phyloP scores from a whole-genome alignment of 2,797 vertebrate genomes.

The Channa striata region DNA sequence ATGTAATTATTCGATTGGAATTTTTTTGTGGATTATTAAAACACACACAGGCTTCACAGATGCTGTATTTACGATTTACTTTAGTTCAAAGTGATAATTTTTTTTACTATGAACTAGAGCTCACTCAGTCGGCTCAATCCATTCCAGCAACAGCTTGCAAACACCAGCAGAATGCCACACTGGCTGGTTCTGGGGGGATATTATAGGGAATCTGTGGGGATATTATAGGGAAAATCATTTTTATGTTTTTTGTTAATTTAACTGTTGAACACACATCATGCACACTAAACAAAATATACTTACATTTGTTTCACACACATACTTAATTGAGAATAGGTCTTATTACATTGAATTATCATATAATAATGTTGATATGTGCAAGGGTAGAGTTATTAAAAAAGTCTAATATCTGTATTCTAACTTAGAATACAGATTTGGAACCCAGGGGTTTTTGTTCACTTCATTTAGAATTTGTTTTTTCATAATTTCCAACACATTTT shows the following conservation, averaged over 20 bases:
- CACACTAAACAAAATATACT: conserved; percentile 19
- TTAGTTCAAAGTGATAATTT: conserved; percentile 57
- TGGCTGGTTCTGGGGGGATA: conserved; percentile 25
- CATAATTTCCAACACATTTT: background rate
- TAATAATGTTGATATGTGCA: too few species aligned
- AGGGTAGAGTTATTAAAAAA: conserved; percentile 10
- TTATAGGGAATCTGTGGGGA: background rate
- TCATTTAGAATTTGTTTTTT: background rate
- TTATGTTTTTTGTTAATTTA: conserved; percentile 25
- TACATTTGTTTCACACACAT: conserved; percentile 27
- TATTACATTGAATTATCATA: too few species aligned
- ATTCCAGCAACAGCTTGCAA: conserved; percentile 61
- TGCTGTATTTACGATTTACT: conserved; percentile 61
- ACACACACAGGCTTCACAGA: conserved; percentile 47
- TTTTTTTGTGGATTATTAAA: conserved; percentile 25
- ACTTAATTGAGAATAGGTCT: too few species aligned
- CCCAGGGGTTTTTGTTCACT: background rate
- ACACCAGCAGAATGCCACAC: conserved; percentile 38
- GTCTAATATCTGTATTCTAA: background rate
- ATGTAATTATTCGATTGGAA: conserved; percentile 32
- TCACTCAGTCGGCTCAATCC: conserved; percentile 35
- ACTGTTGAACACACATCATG: conserved; percentile 22
- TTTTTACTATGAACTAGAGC: conserved; percentile 51
- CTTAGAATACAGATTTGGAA: background rate
- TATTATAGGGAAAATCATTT: background rate